Percentiles rank a stretch among this genome's conserved stretches.
Evolutionary conservation across 2,888 invertebrate species (phyloP).

Genomic region (Troides aeacus): DNA sequence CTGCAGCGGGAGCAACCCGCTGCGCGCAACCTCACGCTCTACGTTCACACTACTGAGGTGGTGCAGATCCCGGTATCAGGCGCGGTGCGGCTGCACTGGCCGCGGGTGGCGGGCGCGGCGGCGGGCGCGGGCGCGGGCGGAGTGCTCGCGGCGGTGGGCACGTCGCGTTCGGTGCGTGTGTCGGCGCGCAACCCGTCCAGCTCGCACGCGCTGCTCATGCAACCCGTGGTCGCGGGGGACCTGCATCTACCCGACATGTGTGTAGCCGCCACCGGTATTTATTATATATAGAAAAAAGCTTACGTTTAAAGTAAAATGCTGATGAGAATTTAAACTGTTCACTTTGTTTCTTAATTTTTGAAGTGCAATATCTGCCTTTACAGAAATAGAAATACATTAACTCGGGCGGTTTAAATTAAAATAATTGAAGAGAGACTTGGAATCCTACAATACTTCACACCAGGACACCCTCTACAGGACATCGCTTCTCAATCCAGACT

Average conservation of each 20-base stretch:
- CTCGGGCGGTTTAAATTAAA: no score
- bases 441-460: no score
- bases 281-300: no score
- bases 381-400: no score
- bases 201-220: conserved; percentile 83
- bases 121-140: conserved; percentile 33
- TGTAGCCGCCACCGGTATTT: background rate
- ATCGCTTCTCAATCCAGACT: no score
- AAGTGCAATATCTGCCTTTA: no score
- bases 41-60: conserved; percentile 86
- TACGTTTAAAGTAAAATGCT: no score
- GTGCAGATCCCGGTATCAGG: conserved; percentile 42
- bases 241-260: conserved; percentile 24
- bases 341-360: no score
- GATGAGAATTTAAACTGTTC: no score
- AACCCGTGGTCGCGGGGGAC: conserved; percentile 53
- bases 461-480: no score
- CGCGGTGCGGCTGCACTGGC: conserved; percentile 37
- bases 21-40: conserved; percentile 84
- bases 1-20: conserved; percentile 65
- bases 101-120: conserved; percentile 43
- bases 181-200: conserved; percentile 87
- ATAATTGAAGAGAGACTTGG: no score
- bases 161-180: conserved; percentile 71
- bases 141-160: conserved; percentile 33